Evolutionary conservation across 2,888 invertebrate genomes (phyloP).

Genomic region (Troides aeacus): DNA sequence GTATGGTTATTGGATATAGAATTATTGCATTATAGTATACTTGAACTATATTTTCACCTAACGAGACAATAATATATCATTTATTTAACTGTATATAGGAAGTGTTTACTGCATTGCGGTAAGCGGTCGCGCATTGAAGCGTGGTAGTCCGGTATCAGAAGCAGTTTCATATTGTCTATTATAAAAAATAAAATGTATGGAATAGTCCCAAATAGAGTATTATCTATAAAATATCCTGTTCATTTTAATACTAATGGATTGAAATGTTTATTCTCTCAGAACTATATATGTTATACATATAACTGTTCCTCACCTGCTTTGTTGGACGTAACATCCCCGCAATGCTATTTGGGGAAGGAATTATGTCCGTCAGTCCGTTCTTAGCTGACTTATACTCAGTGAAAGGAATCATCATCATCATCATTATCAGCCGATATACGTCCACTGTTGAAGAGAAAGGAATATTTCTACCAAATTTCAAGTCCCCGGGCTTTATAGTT

Average conservation of each 20-base stretch:
- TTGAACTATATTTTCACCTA: background rate
- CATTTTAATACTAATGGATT: background rate
- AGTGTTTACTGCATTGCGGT: conserved; percentile 17
- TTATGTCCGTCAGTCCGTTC: no score
- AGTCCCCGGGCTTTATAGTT: no score
- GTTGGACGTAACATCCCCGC: no score
- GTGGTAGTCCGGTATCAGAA: conserved; percentile 6
- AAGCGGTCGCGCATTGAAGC: conserved; percentile 8
- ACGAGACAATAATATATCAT: conserved; percentile 5
- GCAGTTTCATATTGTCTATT: conserved; percentile 5
- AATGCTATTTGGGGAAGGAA: no score
- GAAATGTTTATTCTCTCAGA: background rate
- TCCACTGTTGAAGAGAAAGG: no score
- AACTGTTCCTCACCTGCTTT: no score
- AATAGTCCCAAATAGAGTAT: background rate
- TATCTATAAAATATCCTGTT: background rate
- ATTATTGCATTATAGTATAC: background rate
- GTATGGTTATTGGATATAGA: background rate
- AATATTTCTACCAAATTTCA: no score
- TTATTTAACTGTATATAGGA: conserved; percentile 14
- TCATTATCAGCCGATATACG: no score
- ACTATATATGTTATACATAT: no score
- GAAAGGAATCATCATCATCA: no score
- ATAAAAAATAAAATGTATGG: background rate
- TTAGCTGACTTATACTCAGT: no score